Evolutionary conservation across 2,888 invertebrate species (phyloP).

Genomic region (Amblyjoppa fuscipennis): DNA sequence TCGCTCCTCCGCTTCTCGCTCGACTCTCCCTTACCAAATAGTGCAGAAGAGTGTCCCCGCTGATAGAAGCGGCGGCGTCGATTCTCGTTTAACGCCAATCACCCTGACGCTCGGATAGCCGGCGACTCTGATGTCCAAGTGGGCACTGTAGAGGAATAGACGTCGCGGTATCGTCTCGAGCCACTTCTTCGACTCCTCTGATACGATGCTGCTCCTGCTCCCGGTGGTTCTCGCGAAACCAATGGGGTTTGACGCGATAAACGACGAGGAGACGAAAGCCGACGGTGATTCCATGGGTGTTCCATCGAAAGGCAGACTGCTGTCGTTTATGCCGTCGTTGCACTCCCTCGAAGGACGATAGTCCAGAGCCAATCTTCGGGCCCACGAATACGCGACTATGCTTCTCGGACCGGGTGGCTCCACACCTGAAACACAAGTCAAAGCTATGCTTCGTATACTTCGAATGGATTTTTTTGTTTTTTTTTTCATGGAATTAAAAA

Average conservation of each 20-base stretch:
- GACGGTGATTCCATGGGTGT: conserved; percentile 61
- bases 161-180: conserved; percentile 81
- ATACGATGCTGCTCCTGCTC: conserved; percentile 72
- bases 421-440: conserved; percentile 74
- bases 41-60: conserved; percentile 80
- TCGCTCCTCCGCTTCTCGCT: conserved; percentile 1
- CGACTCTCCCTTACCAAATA: conserved; percentile 78
- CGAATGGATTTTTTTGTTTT: not conserved
- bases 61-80: conserved; percentile 73
- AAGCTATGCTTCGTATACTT: not conserved
- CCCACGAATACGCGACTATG: conserved; percentile 88
- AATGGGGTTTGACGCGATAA: conserved; percentile 34
- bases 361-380: conserved; percentile 83
- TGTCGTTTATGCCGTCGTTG: conserved; percentile 73
- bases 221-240: conserved; percentile 65
- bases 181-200: conserved; percentile 76
- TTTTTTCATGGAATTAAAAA: not conserved
- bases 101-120: conserved; percentile 82
- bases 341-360: conserved; percentile 81
- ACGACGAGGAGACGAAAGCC: conserved; percentile 21
- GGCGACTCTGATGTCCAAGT: conserved; percentile 81
- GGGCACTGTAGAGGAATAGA: conserved; percentile 82
- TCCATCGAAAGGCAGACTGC: conserved; percentile 48
- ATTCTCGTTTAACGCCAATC: conserved; percentile 83
- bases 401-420: conserved; percentile 86